Percentiles rank a stretch among this genome's conserved stretches.
Evolutionary conservation across 2,113 vertebrate genomes (phyloP).

Genomic region (Lophius piscatorius): DNA sequence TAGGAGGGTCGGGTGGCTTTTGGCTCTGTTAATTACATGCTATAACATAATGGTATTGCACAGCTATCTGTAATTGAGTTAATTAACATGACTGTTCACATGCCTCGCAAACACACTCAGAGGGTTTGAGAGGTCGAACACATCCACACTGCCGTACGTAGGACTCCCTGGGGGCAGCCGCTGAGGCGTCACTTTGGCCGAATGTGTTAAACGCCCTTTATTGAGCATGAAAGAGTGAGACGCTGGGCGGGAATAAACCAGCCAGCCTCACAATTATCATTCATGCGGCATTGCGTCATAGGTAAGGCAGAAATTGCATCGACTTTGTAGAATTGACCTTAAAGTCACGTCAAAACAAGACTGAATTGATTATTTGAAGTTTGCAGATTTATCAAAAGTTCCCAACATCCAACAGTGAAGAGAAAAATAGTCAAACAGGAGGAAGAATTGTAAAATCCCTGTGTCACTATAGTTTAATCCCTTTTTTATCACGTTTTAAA

Average conservation of each 20-base stretch:
- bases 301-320: not conserved
- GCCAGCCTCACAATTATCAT: slow-evolving; percentile 2
- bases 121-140: slow-evolving; percentile 30
- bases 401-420: too few species aligned
- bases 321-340: not conserved
- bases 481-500: too few species aligned
- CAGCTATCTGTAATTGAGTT: slow-evolving; percentile 51
- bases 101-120: slow-evolving; percentile 23
- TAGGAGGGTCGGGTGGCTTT: slow-evolving; percentile 26
- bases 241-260: slow-evolving; percentile 4
- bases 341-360: not conserved
- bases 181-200: not conserved
- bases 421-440: too few species aligned
- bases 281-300: not conserved
- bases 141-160: slow-evolving; percentile 22
- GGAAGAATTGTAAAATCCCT: too few species aligned
- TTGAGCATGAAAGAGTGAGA: slow-evolving; percentile 10
- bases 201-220: slow-evolving; percentile 21
- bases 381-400: not conserved
- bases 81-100: slow-evolving; percentile 48
- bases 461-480: too few species aligned
- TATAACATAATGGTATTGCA: slow-evolving; percentile 25
- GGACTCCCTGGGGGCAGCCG: slow-evolving; percentile 19
- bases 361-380: not conserved
- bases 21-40: slow-evolving; percentile 37